Conservation (phyloP, 2,113 vertebrate genomes). For the Potamarius usumacintae region DNA sequence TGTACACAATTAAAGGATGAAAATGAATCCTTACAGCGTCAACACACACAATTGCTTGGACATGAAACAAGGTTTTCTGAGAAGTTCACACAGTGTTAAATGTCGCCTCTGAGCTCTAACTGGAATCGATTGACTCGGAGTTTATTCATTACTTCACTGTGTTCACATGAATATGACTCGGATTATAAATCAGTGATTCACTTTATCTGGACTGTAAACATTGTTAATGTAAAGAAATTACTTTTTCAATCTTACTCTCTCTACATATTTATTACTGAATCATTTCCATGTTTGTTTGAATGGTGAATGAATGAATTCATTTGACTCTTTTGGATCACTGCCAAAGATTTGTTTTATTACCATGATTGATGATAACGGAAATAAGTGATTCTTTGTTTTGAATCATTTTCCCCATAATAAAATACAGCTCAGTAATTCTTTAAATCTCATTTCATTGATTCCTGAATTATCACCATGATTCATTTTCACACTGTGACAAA, state of each 20-base stretch:
- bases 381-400: neutral
- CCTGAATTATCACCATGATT: neutral
- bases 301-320: neutral
- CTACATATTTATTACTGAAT: neutral
- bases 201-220: neutral
- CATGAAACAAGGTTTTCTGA: neutral
- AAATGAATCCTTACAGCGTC: conserved; percentile 49
- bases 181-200: neutral
- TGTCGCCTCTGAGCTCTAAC: neutral
- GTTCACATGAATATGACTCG: neutral
- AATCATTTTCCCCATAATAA: neutral
- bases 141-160: neutral
- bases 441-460: neutral
- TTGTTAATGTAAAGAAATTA: neutral
- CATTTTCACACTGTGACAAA: neutral
- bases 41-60: conserved; percentile 1
- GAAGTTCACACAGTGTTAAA: neutral
- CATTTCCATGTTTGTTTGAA: neutral
- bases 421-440: neutral
- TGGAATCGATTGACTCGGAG: neutral
- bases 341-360: neutral
- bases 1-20: conserved; percentile 58
- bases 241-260: neutral
- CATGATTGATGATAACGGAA: neutral
- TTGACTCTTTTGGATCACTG: neutral